These are phyloP conservation scores for Platorchestia sp. DNA, from an alignment of 1,140 invertebrate genomes.

Conservation along the genomic window DNA sequence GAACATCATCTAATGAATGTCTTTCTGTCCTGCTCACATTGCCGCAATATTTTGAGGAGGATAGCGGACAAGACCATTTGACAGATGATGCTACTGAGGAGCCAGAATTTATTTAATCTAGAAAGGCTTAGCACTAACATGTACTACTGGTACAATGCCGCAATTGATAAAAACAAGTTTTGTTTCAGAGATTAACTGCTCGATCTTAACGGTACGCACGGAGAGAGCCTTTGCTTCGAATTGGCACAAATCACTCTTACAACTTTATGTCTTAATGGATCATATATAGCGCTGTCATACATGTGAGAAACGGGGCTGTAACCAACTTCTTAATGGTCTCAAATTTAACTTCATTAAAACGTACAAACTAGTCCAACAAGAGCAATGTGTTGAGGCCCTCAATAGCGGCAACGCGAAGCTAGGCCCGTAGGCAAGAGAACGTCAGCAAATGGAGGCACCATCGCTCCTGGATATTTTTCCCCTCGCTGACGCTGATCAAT, in stretches of 20 bases:
- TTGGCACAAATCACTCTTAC: background rate
- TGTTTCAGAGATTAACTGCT: background rate
- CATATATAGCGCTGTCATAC: background rate
- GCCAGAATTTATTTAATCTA: background rate
- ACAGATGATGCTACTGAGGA: background rate
- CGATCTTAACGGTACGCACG: background rate
- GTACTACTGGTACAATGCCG: background rate
- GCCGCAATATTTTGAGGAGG: slow-evolving; percentile 13
- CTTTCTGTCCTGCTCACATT: slow-evolving; percentile 23
- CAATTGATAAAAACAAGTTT: background rate
- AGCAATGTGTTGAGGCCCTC: slow-evolving; percentile 14
- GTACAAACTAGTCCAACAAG: slow-evolving; percentile 40
- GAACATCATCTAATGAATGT: slow-evolving; percentile 38
- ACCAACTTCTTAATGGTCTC: slow-evolving; percentile 10
- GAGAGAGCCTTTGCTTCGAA: background rate
- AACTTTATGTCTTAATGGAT: background rate
- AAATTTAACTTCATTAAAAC: slow-evolving; percentile 35
- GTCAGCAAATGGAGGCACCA: slow-evolving; percentile 52
- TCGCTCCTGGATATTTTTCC: slow-evolving; percentile 51
- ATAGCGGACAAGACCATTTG: slow-evolving; percentile 7
- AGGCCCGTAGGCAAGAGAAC: background rate
- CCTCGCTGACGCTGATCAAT: slow-evolving; percentile 54
- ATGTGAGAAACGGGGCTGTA: slow-evolving; percentile 1
- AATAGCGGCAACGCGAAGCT: background rate
- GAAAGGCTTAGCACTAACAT: background rate